These are phyloP conservation scores for Raja brachyura DNA, from an alignment of 2,113 vertebrate genomes.

Conservation along the genomic window DNA sequence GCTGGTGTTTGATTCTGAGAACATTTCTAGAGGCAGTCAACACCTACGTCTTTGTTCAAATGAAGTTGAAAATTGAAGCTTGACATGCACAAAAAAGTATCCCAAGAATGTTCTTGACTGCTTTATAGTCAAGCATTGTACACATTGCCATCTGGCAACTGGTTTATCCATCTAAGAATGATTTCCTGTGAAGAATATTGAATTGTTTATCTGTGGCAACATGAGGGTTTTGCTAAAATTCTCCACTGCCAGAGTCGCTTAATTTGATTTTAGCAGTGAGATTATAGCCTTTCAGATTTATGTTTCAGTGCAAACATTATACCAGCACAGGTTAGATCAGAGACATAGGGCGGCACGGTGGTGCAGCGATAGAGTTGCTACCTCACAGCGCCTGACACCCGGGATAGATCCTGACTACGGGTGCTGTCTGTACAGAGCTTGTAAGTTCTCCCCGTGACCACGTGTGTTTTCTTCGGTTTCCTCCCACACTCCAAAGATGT, in stretches of 20 bases:
- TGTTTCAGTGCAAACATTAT: not conserved
- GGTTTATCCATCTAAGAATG: slow-evolving; percentile 7
- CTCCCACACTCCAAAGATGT: too few species aligned
- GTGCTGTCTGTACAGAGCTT: too few species aligned
- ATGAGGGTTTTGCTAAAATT: not conserved
- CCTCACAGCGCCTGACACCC: too few species aligned
- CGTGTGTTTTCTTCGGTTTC: too few species aligned
- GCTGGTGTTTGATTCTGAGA: not conserved
- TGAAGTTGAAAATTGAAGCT: slow-evolving; percentile 17
- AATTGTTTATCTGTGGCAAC: not conserved
- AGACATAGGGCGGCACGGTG: too few species aligned
- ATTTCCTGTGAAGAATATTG: slow-evolving; percentile 10
- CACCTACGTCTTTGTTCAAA: not conserved
- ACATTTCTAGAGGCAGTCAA: not conserved
- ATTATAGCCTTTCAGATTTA: not conserved
- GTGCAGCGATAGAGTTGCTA: too few species aligned
- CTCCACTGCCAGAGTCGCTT: not conserved
- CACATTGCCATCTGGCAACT: not conserved
- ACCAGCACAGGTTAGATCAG: not conserved
- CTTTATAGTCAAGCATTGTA: not conserved
- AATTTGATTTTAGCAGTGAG: not conserved
- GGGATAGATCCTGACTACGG: too few species aligned
- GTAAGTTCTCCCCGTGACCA: too few species aligned
- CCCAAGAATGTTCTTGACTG: slow-evolving; percentile 8
- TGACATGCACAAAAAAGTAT: not conserved